Evolutionary conservation across 2,113 vertebrate species (phyloP), one percentile per base, ranked within the genome.

Genomic region (Benitochromis conjunctus): DNA sequence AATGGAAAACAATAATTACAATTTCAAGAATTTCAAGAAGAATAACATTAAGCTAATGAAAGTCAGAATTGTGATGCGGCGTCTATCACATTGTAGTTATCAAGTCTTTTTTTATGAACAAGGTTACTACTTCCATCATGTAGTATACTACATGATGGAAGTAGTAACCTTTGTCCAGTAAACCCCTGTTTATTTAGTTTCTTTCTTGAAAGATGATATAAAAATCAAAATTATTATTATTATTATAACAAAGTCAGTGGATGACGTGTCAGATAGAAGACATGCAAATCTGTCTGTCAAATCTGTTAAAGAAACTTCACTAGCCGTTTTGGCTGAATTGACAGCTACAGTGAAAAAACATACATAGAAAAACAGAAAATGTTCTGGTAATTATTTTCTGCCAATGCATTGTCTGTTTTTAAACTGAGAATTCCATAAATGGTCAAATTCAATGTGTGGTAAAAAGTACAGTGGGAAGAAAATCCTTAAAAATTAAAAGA

Each of bases 181-280:
- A 41, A 41, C 4, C 7, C 18, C 9, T 0, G 3, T n/a, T 36
- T n/a, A 62, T 38, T 64, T n/a, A n/a, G 36, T 64, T 38, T 38
- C 18, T 64, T 64, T 64, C 31, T 38, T 38, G 2, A 64, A n/a
- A 64, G 18, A 64, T n/a, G 60, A 31, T 1, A 38, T n/a, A 1
- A 3, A 64, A 64, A 12, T 38, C 6, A 5, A n/a, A n/a, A 38
- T 64, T n/a, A 64, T 38, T 64, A 31, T 60, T 31, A 38, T 38
- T 64, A 69, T 13, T 11, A 12, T 69, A 7, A 41, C 7, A 69
- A 69, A 24, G 64, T 12, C 64, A 43, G 12, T 43, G 36, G 36
- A 21, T 43, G n/a, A 21, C 4, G 3, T 43, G 24, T 69, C n/a
- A 24, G n/a, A 6, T 24, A 6, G 24, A 69, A 3, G 0, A 24